These are phyloP conservation scores for Mechanitis messenoides DNA, from an alignment of 2,888 invertebrate species.

Conservation along the genomic window DNA sequence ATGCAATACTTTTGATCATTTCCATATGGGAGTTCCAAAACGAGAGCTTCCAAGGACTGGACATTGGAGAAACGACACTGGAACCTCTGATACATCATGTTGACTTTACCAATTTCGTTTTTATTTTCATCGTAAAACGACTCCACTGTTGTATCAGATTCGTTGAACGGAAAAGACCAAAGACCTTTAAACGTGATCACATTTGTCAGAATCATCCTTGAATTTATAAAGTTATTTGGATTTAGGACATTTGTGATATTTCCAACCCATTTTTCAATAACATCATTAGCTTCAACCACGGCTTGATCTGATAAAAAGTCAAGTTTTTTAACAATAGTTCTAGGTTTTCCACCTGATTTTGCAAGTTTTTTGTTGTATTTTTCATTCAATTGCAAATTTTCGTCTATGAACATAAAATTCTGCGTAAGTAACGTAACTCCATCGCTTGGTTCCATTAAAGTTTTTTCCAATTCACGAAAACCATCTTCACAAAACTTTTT, in stretches of 20 bases:
- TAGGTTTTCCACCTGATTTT: constrained; percentile 32
- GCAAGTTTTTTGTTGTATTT: constrained; percentile 36
- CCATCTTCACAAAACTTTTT: constrained; percentile 41
- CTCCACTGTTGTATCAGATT: constrained; percentile 68
- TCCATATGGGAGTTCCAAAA: constrained; percentile 82
- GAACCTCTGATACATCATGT: constrained; percentile 84
- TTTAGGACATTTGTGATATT: constrained; percentile 57
- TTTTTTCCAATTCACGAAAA: constrained; percentile 45
- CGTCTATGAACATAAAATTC: constrained; percentile 63
- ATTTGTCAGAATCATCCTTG: constrained; percentile 80
- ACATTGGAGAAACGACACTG: constrained; percentile 76
- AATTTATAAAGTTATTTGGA: constrained; percentile 71
- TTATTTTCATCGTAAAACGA: constrained; percentile 78
- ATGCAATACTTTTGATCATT: constrained; percentile 74
- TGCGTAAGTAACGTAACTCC: constrained; percentile 41
- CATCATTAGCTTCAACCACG: constrained; percentile 55
- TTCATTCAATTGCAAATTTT: constrained; percentile 47
- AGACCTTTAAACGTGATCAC: constrained; percentile 83
- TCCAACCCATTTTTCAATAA: constrained; percentile 55
- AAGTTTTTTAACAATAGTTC: constrained; percentile 53
- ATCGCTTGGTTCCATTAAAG: constrained; percentile 47
- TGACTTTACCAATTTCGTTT: constrained; percentile 70
- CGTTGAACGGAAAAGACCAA: constrained; percentile 81
- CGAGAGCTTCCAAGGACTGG: constrained; percentile 73
- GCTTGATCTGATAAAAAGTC: constrained; percentile 53